Evolutionary conservation across 1,140 invertebrate genomes (phyloP).

Genomic region (Campoletis sonorensis): DNA sequence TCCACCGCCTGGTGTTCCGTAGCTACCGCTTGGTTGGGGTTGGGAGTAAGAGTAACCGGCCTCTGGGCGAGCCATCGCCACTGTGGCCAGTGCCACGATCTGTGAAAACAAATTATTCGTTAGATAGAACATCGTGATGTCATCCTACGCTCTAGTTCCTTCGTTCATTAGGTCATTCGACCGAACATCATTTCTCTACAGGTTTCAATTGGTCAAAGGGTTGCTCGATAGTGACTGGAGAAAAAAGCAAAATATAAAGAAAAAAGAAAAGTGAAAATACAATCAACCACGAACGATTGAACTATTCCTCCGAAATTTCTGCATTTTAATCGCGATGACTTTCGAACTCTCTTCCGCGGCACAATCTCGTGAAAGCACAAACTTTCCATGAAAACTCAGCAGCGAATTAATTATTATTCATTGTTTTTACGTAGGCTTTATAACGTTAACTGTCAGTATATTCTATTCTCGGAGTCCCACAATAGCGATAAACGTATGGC

Average conservation of each 20-base stretch:
- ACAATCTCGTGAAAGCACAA: neutral
- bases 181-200: too few species aligned
- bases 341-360: neutral
- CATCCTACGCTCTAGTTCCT: too few species aligned
- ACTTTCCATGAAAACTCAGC: neutral
- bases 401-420: slow-evolving; percentile 2
- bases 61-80: slow-evolving; percentile 76
- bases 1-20: slow-evolving; percentile 72
- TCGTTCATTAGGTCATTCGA: too few species aligned
- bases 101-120: slow-evolving; percentile 61
- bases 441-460: neutral
- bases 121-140: too few species aligned
- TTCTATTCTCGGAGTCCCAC: neutral
- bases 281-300: too few species aligned
- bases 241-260: too few species aligned
- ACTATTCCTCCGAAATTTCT: neutral
- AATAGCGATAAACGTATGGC: too few species aligned
- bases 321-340: neutral
- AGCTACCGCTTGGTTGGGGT: slow-evolving; percentile 72
- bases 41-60: slow-evolving; percentile 77
- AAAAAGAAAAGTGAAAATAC: too few species aligned
- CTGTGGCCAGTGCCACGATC: slow-evolving; percentile 77
- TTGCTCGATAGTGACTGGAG: too few species aligned
- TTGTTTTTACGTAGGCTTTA: neutral
- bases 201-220: too few species aligned